These are phyloP conservation scores for Hydractinia symbiolongicarpus DNA, from an alignment of 30 jellyfish, hydroid and myxozoan species.

Conservation along the genomic window DNA sequence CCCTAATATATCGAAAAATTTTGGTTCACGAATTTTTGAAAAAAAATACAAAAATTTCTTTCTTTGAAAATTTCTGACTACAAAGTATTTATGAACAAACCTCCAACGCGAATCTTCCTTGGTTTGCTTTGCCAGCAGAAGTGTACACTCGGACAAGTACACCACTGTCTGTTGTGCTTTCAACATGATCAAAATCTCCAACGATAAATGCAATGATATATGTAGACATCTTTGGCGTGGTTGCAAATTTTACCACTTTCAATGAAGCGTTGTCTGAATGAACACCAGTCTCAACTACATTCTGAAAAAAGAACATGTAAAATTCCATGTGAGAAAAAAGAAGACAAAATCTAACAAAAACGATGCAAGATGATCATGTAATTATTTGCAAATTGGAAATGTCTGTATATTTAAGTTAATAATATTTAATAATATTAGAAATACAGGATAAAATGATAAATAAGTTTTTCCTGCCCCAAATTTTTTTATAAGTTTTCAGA, in stretches of 20 bases:
- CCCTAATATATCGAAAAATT: too few species aligned
- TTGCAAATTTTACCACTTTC: conserved; percentile 60
- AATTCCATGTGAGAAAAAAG: not conserved
- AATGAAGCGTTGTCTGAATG: conserved; percentile 32
- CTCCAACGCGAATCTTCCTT: conserved; percentile 72
- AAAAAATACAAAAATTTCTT: too few species aligned
- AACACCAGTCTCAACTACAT: conserved; percentile 43
- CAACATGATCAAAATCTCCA: conserved; percentile 85
- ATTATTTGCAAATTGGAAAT: too few species aligned
- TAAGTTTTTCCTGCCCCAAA: too few species aligned
- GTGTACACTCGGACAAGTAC: conserved; percentile 66
- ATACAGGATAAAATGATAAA: too few species aligned
- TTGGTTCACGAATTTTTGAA: too few species aligned
- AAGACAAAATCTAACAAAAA: not conserved
- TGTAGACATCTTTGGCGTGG: conserved; percentile 88
- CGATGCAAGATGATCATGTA: not conserved
- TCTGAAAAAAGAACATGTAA: not conserved
- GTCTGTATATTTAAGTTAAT: too few species aligned
- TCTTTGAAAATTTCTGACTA: too few species aligned
- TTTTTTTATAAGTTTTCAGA: too few species aligned
- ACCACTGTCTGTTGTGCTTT: conserved; percentile 57
- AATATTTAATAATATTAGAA: too few species aligned
- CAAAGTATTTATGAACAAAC: conserved; percentile 13
- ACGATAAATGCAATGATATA: conserved; percentile 75
- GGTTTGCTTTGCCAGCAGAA: conserved; percentile 74